Base-by-base conservation (phyloP, 2,797 vertebrate species). In the Chaetodon trifasciatus region DNA sequence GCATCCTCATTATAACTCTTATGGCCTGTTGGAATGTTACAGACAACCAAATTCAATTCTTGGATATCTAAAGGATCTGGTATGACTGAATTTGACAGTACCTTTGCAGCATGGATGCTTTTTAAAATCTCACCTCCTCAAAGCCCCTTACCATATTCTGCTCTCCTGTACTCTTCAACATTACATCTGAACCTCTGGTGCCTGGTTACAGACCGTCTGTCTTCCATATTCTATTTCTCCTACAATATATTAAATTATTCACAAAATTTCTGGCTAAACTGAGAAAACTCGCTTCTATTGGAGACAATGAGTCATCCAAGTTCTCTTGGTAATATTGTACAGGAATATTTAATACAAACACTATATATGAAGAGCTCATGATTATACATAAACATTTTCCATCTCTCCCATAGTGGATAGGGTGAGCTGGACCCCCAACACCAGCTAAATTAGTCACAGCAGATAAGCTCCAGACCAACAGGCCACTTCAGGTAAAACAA, bases 391-490 rank as follows among this genome's bases (percentile, higher is more conserved):
- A 67, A 78, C 64, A 49, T 81, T 79, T 70, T 70, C 55, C 50
- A 28, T 50, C 55, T 23, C 23, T 44, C 42, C 76, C 39, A 49
- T 11, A 39, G 23, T 58, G 61, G 21, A 21, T 50, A 17, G 56
- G 44, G 44, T 66, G n/a, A 39, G 42, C 64, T 24, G 55, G 49
- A 64, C 65, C 55, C 24, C 67, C 40, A 76, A 28, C 56, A 42
- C n/a, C 2, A 76, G 56, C 83, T 87, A 75, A 79, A 74, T 77
- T 67, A 56, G 84, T 73, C 69, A 58, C 79, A 80, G 58, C 52
- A 82, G 63, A 72, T 84, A 46, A 79, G 56, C 67, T 55, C 24
- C 37, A 13, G 50, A 70, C 15, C 24, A 63, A 46, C 16, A 40
- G 73, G 35, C 15, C 70, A 53, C 74, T 21, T 69, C 37, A 71